phyloP scores from a whole-genome alignment of 92 coral and sea anemone genomes.

The Actinostola sp. region DNA sequence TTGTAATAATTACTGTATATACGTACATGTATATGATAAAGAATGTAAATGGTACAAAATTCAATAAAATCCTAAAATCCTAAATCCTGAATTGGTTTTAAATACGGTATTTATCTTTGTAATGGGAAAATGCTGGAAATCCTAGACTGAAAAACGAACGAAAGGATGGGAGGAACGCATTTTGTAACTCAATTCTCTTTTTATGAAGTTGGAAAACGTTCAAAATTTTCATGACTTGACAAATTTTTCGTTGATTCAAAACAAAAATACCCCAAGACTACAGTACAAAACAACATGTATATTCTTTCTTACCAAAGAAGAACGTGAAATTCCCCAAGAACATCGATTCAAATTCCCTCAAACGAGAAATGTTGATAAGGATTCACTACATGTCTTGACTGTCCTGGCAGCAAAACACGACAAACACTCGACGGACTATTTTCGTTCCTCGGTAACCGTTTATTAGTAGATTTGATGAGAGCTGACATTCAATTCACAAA shows the following conservation, averaged over 20 bases:
- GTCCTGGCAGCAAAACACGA: conserved; percentile 11
- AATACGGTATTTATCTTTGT: no score
- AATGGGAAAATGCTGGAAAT: no score
- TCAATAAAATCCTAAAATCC: no score
- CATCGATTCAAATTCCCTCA: not conserved
- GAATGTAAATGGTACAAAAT: no score
- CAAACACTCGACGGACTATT: conserved; percentile 27
- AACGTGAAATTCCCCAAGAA: conserved; percentile 1
- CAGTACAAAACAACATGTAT: not conserved
- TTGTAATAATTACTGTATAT: no score
- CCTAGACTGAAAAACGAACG: no score
- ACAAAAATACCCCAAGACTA: conserved; percentile 7
- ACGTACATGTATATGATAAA: no score
- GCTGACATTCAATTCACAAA: conserved; percentile 62
- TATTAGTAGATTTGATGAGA: conserved; percentile 62
- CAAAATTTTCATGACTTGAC: not conserved
- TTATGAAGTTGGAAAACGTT: not conserved
- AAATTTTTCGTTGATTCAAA: conserved; percentile 1
- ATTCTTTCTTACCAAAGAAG: conserved; percentile 8
- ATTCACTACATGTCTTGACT: not conserved
- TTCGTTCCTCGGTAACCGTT: conserved; percentile 48
- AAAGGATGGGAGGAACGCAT: no score
- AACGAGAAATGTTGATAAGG: not conserved
- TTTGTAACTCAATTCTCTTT: no score
- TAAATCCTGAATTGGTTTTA: no score